Base-by-base conservation (phyloP, 2,888 invertebrate genomes). In the Clostera curtula region DNA sequence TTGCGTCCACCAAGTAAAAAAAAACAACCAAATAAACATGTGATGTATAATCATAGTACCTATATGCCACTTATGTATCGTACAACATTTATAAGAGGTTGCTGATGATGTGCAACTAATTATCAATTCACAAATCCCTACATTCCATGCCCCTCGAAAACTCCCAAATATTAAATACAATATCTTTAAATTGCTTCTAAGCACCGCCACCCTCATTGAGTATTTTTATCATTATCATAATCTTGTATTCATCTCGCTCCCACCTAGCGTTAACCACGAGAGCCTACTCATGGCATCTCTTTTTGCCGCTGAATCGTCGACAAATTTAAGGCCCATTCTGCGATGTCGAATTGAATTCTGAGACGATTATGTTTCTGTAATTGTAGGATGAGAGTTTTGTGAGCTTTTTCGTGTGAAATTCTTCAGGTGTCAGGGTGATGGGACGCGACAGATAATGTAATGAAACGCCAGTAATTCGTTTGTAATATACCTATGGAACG, bases 161-260 rank as follows among this genome's bases (percentile, higher is more conserved):
- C 35, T 38, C 44, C 33, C 59, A 51, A 50, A 70, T 76, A 73
- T 80, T 80, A 80, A 80, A 77, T 76, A 79, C 79, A 77, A 74
- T 80, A 79, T 79, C 77, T 76, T 72, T 67, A 79, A 80, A 80
- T 80, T 77, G 76, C 69, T 75, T 63, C 68, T 79, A 80, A 79
- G 76, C 67, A 77, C 68, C 52, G 52, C 71, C 75, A 67, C 77
- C 75, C 77, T 77, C 73, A 74, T 71, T 66, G 65, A 56, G 59
- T 63, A 74, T 74, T 79, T 79, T 76, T 76, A 72, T 72, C 60
- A 65, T 75, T 72, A 80, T 76, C 77, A 80, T 80, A 80, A 80
- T 75, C 80, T 69, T 54, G 43, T 40, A 40, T 35, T 55, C 48
- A 49, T 75, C 69, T 55, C 65, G 39, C 34, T 75, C 61, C 6